These are phyloP conservation scores for Cyclina sinensis DNA, from an alignment of 1,140 invertebrate genomes.

Conservation along the genomic window DNA sequence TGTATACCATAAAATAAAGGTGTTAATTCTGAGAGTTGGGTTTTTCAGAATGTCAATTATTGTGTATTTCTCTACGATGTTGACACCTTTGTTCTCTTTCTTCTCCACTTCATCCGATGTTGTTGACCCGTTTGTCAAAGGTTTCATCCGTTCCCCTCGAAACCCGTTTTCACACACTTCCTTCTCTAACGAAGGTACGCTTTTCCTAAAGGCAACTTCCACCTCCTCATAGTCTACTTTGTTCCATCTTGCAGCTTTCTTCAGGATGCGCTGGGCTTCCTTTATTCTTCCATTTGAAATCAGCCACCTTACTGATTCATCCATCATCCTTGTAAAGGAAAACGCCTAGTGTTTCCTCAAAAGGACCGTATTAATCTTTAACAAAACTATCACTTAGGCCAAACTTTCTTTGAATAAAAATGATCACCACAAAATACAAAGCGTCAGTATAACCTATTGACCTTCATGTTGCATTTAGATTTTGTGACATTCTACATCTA, in stretches of 20 bases:
- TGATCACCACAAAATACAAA: too few relatives aligned
- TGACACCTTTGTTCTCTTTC: background rate
- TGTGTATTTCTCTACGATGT: constrained; percentile 51
- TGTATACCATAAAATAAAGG: constrained; percentile 58
- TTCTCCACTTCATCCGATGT: background rate
- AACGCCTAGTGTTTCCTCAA: too few relatives aligned
- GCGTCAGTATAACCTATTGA: too few relatives aligned
- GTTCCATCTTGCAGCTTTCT: constrained; percentile 76
- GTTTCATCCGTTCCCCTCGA: background rate
- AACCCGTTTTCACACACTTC: background rate
- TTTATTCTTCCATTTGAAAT: constrained; percentile 70
- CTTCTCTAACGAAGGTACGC: background rate
- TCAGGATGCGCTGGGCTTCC: constrained; percentile 72
- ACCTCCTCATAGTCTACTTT: constrained; percentile 67
- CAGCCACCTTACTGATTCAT: constrained; percentile 81
- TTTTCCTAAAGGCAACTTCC: background rate
- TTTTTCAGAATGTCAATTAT: constrained; percentile 64
- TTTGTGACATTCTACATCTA: too few relatives aligned
- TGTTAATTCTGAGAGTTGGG: constrained; percentile 52
- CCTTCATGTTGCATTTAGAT: too few relatives aligned
- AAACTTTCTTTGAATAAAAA: too few relatives aligned
- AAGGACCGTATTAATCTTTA: too few relatives aligned
- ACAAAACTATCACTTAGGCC: too few relatives aligned
- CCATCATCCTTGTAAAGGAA: constrained; percentile 71
- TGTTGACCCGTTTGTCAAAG: background rate